Conservation (phyloP, 2,797 vertebrate genomes). For the Notolepis coatsorum region DNA sequence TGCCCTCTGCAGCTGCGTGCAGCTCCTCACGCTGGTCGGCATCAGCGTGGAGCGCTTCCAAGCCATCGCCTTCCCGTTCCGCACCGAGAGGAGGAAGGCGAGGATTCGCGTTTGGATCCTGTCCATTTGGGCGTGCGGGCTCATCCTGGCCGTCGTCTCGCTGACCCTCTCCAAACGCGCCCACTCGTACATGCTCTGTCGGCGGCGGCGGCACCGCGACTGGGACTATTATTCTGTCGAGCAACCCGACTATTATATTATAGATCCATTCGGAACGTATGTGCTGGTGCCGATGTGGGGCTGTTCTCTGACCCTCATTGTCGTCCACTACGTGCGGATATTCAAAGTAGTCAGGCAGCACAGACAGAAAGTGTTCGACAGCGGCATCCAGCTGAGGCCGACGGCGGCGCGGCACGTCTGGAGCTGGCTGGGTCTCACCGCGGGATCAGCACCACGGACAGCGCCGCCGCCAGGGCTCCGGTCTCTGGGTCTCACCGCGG, state of each 20-base stretch:
- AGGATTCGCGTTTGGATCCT: slow-evolving; percentile 63
- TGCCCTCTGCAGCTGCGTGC: slow-evolving; percentile 71
- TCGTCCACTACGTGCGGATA: slow-evolving; percentile 70
- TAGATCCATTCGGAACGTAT: slow-evolving; percentile 64
- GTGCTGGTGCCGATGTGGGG: slow-evolving; percentile 72
- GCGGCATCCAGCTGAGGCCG: slow-evolving; percentile 54
- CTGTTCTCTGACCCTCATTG: slow-evolving; percentile 58
- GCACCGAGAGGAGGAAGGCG: slow-evolving; percentile 42
- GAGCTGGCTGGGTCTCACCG: slow-evolving; percentile 1
- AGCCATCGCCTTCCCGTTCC: slow-evolving; percentile 69
- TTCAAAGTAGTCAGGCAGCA: slow-evolving; percentile 68
- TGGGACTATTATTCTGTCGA: neutral
- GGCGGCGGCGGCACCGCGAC: slow-evolving; percentile 24
- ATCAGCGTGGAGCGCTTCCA: slow-evolving; percentile 74
- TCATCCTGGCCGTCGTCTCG: slow-evolving; percentile 53
- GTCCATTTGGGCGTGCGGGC: slow-evolving; percentile 60
- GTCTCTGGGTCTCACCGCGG: neutral
- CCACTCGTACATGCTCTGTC: slow-evolving; percentile 59
- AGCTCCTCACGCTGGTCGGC: slow-evolving; percentile 73
- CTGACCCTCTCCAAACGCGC: slow-evolving; percentile 49
- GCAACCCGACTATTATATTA: neutral
- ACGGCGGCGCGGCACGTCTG: slow-evolving; percentile 41
- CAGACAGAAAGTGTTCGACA: slow-evolving; percentile 61
- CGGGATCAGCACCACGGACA: slow-evolving; percentile 5
- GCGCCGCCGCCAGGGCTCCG: too few relatives aligned